A percentile compares a stretch with the other conserved stretches of the same genome.
These are phyloP conservation scores for Hipposideros larvatus DNA, from an alignment of 2,797 vertebrate species.

Conservation along the genomic window DNA sequence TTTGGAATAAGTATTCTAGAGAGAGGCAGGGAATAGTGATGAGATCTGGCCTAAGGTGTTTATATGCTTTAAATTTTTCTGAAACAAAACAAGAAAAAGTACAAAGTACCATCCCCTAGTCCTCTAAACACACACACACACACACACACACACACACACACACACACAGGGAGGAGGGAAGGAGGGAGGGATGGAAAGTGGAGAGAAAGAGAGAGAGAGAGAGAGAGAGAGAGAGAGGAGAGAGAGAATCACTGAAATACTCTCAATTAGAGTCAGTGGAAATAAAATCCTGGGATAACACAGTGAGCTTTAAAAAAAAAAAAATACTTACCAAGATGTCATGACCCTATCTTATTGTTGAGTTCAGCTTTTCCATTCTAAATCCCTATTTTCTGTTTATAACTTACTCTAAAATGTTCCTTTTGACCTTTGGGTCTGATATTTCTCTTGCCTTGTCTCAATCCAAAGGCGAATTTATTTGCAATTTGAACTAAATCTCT, in stretches of 20 bases:
- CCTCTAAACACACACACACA: not conserved
- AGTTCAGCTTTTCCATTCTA: slow-evolving; percentile 74
- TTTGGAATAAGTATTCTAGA: not conserved
- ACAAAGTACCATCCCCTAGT: slow-evolving; percentile 6
- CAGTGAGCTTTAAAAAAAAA: slow-evolving; percentile 68
- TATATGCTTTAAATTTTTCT: slow-evolving; percentile 52
- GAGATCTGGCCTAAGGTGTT: not conserved
- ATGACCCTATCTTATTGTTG: slow-evolving; percentile 74
- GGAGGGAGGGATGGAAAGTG: not conserved
- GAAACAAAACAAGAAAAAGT: slow-evolving; percentile 33
- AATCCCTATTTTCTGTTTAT: slow-evolving; percentile 81
- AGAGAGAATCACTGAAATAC: slow-evolving; percentile 10
- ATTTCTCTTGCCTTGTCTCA: slow-evolving; percentile 79
- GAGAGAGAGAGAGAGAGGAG: not conserved
- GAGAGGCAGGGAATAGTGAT: not conserved
- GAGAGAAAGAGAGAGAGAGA: not conserved
- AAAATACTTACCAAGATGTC: slow-evolving; percentile 63
- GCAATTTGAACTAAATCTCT: slow-evolving; percentile 82
- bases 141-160: not conserved
- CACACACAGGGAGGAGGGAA: not conserved
- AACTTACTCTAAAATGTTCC: slow-evolving; percentile 75
- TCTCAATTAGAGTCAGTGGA: slow-evolving; percentile 70
- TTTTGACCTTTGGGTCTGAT: slow-evolving; percentile 79
- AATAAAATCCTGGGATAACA: slow-evolving; percentile 76
- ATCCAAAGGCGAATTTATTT: slow-evolving; percentile 81